Evolutionary conservation across 2,113 vertebrate species (phyloP).

Genomic region (Podarcis cretensis): DNA sequence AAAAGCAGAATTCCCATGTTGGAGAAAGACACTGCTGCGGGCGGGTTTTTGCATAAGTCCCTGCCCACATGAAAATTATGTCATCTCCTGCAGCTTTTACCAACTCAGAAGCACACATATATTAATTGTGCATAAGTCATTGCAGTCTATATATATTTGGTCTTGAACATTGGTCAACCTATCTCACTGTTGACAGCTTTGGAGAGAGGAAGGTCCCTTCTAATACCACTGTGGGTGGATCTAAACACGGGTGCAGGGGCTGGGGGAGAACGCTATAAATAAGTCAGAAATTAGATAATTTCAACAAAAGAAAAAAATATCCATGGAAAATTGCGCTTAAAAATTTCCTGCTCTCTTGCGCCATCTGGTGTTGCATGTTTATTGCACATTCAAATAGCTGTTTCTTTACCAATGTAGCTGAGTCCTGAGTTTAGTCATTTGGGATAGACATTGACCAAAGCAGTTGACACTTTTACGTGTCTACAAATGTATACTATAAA

Average conservation of each 20-base stretch:
- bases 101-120: neutral
- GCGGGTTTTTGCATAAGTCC: neutral
- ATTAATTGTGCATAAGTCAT: neutral
- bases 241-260: too few relatives aligned
- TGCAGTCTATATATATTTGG: neutral
- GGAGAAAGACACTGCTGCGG: neutral
- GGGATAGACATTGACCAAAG: neutral
- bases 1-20: neutral
- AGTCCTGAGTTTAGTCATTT: neutral
- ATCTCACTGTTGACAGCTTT: neutral
- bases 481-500: neutral
- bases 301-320: too few relatives aligned
- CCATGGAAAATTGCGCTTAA: too few relatives aligned
- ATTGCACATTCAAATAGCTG: too few relatives aligned
- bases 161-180: neutral
- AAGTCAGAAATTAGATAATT: too few relatives aligned
- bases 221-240: neutral
- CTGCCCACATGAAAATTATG: neutral
- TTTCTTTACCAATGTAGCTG: too few relatives aligned
- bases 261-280: too few relatives aligned
- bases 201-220: neutral
- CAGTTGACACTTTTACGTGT: neutral
- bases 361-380: too few relatives aligned
- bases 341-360: too few relatives aligned
- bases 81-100: too few relatives aligned